phyloP scores from a whole-genome alignment of 2,797 vertebrate genomes.

The Gallirallus australis region DNA sequence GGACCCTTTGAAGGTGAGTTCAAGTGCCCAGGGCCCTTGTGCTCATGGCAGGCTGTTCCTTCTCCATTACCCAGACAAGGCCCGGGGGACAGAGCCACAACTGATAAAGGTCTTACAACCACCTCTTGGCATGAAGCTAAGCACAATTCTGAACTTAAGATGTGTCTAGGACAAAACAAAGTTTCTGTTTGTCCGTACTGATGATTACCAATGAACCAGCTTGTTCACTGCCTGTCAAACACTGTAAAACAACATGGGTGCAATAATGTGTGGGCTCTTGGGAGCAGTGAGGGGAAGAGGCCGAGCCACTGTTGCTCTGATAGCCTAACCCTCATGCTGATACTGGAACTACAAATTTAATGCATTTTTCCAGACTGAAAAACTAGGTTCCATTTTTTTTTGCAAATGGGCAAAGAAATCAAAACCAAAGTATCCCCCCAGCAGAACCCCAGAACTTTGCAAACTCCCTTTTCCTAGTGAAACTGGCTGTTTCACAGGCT shows the following conservation, averaged over 20 bases:
- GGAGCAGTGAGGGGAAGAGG: neutral
- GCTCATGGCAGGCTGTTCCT: neutral
- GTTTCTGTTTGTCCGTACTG: neutral
- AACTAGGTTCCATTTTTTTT: neutral
- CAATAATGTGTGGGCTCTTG: neutral
- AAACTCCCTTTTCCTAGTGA: neutral
- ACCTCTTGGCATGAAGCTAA: accelerated
- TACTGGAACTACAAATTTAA: neutral
- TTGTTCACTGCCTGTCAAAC: neutral
- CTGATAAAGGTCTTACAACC: neutral
- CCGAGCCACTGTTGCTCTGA: neutral
- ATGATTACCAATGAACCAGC: neutral
- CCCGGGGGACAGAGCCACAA: accelerated
- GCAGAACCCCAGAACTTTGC: neutral
- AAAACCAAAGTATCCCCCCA: neutral
- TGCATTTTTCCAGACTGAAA: neutral
- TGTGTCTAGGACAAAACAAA: neutral
- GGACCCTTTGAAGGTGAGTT: neutral
- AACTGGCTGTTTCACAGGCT: neutral
- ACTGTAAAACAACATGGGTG: accelerated
- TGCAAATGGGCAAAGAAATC: neutral
- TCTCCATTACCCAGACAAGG: neutral
- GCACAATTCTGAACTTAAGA: neutral
- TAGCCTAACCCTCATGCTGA: accelerated
- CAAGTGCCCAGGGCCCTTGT: neutral